Evolutionary conservation across 2,888 invertebrate genomes (phyloP).

Genomic region (Chamaedrilus cognettii): DNA sequence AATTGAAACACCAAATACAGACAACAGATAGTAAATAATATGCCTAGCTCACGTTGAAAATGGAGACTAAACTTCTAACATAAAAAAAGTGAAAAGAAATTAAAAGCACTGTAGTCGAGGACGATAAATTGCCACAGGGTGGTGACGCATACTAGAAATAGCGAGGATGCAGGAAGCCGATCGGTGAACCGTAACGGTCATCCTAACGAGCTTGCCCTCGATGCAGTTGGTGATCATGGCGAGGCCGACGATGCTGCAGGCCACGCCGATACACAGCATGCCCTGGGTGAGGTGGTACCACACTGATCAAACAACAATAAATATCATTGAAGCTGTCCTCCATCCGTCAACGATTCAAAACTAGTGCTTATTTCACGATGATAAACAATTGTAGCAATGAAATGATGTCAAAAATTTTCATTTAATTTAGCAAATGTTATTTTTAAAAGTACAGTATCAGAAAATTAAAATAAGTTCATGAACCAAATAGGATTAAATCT

Average conservation of each 20-base stretch:
- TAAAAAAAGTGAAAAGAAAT: neutral
- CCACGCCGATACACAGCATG: conserved; percentile 30
- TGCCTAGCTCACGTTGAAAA: too few species aligned
- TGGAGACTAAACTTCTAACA: neutral
- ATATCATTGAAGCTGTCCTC: too few species aligned
- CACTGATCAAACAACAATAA: conserved; percentile 18
- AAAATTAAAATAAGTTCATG: too few species aligned
- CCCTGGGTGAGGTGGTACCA: conserved; percentile 34
- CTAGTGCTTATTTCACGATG: too few species aligned
- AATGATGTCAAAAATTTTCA: too few species aligned
- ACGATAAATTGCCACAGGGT: neutral
- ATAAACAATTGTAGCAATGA: too few species aligned
- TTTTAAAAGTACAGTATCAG: too few species aligned
- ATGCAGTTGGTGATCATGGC: conserved; percentile 25
- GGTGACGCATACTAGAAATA: conserved; percentile 28
- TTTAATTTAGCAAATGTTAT: too few species aligned
- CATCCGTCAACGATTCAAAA: too few species aligned
- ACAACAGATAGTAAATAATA: too few species aligned
- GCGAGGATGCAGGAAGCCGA: conserved; percentile 23
- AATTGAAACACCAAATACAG: too few species aligned
- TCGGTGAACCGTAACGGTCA: conserved; percentile 24
- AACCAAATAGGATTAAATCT: too few species aligned
- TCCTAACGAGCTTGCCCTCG: conserved; percentile 23
- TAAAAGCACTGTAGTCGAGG: neutral
- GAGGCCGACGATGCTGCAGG: conserved; percentile 25